These are phyloP conservation scores for Scolopax bukidnonensis DNA, from an alignment of 2,797 vertebrate species.

Conservation along the genomic window DNA sequence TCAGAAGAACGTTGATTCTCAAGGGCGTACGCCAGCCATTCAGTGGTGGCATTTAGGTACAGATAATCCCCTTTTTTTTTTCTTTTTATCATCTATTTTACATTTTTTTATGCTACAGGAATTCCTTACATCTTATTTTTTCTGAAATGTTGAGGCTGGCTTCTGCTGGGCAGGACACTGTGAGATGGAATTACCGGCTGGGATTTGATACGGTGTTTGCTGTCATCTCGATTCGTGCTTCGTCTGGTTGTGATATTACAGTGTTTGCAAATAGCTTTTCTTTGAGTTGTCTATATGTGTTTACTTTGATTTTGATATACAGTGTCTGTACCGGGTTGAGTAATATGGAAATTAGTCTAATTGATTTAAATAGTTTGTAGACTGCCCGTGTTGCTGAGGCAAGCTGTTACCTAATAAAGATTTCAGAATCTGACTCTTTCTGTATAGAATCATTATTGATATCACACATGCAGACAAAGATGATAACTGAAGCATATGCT, in stretches of 20 bases:
- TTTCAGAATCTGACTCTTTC: slow-evolving; percentile 31
- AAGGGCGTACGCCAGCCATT: rapidly evolving
- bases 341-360: slow-evolving; percentile 52
- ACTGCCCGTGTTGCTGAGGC: slow-evolving; percentile 28
- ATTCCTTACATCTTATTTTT: neutral
- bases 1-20: neutral
- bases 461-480: slow-evolving; percentile 59
- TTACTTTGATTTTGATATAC: neutral
- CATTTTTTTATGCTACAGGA: neutral
- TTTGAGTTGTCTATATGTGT: neutral
- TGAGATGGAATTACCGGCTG: neutral
- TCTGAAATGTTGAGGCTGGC: neutral
- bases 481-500: slow-evolving; percentile 58
- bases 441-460: slow-evolving; percentile 43
- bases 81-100: neutral
- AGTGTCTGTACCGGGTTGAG: slow-evolving; percentile 18
- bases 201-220: rapidly evolving
- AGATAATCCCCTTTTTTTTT: neutral
- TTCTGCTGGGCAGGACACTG: neutral
- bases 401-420: slow-evolving; percentile 59
- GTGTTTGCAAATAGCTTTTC: slow-evolving; percentile 5
- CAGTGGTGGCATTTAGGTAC: neutral
- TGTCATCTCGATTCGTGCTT: neutral
- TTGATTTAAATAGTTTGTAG: slow-evolving; percentile 60
- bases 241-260: neutral